Base-by-base conservation (phyloP, 2,888 invertebrate species). In the Leucophenga maculata region DNA sequence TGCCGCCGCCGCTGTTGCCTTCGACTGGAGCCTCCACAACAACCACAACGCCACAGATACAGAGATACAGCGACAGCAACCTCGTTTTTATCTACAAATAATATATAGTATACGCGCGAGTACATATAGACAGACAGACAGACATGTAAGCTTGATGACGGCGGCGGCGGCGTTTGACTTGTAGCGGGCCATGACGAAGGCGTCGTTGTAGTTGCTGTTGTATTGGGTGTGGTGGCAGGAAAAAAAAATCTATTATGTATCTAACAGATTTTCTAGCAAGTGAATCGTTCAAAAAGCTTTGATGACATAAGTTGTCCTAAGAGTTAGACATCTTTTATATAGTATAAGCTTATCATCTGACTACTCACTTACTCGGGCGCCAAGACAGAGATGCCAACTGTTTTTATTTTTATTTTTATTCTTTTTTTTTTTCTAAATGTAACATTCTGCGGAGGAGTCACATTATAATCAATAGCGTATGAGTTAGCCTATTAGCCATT, bases 41-140 rank as follows among this genome's bases (percentile, higher is more conserved):
- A n/a, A 57, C 31, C 11, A 54, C 54, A 18, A 54, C 44, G 18
- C 32, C n/a, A n/a, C n/a, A n/a, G n/a, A 39, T 3, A 32, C 9
- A 16, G n/a, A n/a, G 16, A 32, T 20, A 60, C 55, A 57, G 26
- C 55, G 26, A n/a, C 31, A 20, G 20, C 46, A 64, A 64, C 62
- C 62, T 64, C 62, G 62, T 64, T 64, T 62, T 22, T 64, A 64
- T 46, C 62, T 39, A 52, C 70, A 68, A n/a, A n/a, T n/a, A n/a
- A 67, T 67, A 52, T 62, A 16, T 60, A 39, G 18, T 26, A 26
- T 26, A 26, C 26, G 46, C 46, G n/a, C n/a, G n/a, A n/a, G n/a
- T 22, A 59, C 32, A 67, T 50, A 48, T 9, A 59, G 6, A 0
- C 32, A 59, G 14, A 48, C 11, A 52, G 14, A 44, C 39, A 60